Conservation (phyloP, 2,113 vertebrate species). For the Melozone crissalis region DNA sequence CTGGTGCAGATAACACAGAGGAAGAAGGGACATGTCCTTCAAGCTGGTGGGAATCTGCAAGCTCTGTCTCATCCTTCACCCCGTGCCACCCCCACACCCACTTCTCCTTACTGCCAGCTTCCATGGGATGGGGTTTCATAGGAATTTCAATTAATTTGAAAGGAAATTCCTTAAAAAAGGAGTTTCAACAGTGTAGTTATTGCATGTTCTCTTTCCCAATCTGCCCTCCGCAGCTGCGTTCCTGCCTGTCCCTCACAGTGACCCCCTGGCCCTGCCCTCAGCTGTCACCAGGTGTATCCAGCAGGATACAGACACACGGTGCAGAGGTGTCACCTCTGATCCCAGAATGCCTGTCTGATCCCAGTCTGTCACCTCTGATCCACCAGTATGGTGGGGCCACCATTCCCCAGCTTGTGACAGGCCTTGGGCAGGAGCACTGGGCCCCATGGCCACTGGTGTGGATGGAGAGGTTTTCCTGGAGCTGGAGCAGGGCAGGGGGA, state of each 20-base stretch:
- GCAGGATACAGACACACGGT: rapidly evolving
- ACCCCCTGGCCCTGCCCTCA: not conserved
- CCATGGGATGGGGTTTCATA: not conserved
- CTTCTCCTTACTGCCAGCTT: not conserved
- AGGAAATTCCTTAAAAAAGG: too few species aligned
- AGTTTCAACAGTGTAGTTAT: not conserved
- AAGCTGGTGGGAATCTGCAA: not conserved
- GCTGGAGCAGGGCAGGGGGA: rapidly evolving
- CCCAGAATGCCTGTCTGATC: not conserved
- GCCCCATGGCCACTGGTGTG: not conserved
- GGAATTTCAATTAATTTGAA: not conserved
- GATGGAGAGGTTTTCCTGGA: rapidly evolving
- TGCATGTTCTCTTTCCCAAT: not conserved
- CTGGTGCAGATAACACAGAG: not conserved
- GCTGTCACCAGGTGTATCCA: not conserved
- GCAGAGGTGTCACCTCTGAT: not conserved
- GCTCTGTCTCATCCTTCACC: not conserved
- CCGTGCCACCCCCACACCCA: not conserved
- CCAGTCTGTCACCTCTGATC: not conserved
- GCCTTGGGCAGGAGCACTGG: rapidly evolving
- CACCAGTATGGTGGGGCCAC: rapidly evolving
- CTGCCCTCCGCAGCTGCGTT: not conserved
- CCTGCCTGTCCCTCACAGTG: not conserved
- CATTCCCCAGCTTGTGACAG: not conserved
- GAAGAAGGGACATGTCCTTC: not conserved